Base-by-base conservation (phyloP, 2,888 invertebrate genomes). In the Myopa testacea region DNA sequence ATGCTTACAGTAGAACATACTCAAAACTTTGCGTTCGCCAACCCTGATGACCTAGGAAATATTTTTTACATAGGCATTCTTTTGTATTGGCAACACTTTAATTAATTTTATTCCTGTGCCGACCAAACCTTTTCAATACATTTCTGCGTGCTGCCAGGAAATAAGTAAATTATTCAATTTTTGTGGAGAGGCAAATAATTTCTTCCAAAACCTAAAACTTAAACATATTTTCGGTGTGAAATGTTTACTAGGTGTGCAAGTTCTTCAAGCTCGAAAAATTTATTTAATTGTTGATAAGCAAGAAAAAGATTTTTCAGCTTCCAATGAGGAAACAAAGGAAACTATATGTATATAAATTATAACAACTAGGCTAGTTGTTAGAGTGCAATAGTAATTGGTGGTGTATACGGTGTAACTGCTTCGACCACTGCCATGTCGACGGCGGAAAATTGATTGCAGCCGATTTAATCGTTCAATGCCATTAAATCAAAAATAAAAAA, bases 281-380 rank as follows among this genome's bases (percentile, higher is more conserved):
- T 19, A 34, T 34, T 12, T 73, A 14, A 50, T 74, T 52, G n/a
- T 45, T 50, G 40, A 55, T 34, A 14, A 16, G 50, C 55, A 68
- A 55, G 68, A 40, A 74, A 70, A 70, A 62, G 19, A 78, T 83
- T 80, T 82, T 83, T 83, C 83, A 82, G 83, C 82, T 83, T 82
- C 83, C 82, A 82, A 83, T 83, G 81, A 82, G 84, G 73, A 83
- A 80, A 58, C 78, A 82, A 85, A 82, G 81, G 80, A 81, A 81
- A 82, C 3, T 65, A 65, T 38, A 65, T 65, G 26, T 63, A 38
- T 37, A 65, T 38, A 65, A 14, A 65, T 38, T 55, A 2, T n/a
- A n/a, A 5, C 26, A 26, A 55, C 55, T 84, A 80, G 73, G 79
- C 55, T 68, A 38, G 55, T 55, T 55, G 68, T 73, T 45, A 63